Percentiles rank a stretch among this genome's conserved stretches.
phyloP scores from a whole-genome alignment of 2,888 invertebrate genomes.

The Hypomecis atomaria region DNA sequence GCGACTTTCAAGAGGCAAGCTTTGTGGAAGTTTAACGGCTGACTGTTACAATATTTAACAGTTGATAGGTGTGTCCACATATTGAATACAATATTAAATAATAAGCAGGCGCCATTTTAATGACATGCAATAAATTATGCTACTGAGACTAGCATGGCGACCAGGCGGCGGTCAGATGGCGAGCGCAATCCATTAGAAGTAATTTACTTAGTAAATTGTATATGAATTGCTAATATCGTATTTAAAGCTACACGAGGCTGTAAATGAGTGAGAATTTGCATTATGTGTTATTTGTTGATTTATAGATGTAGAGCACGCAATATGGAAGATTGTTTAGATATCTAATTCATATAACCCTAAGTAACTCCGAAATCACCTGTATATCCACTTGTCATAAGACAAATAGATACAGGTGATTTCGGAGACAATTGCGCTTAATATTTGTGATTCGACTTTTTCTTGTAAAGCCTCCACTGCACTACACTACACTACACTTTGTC shows the following conservation, averaged over 20 bases:
- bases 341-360: no score
- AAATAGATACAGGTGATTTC: no score
- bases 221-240: slow-evolving; percentile 44
- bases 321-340: slow-evolving; percentile 2
- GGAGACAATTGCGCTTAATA: no score
- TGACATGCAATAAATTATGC: slow-evolving; percentile 5
- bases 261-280: slow-evolving; percentile 18
- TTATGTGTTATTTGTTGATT: slow-evolving; percentile 29
- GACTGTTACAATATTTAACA: not conserved
- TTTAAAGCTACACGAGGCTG: slow-evolving; percentile 22
- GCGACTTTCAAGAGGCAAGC: no score
- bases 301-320: slow-evolving; percentile 28
- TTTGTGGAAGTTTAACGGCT: not conserved
- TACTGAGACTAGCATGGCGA: slow-evolving; percentile 3
- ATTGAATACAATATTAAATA: slow-evolving; percentile 7
- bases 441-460: no score
- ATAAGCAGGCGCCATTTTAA: slow-evolving; percentile 17
- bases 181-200: slow-evolving; percentile 32
- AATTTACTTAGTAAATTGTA: slow-evolving; percentile 36
- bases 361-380: no score
- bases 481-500: no score
- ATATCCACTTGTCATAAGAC: no score
- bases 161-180: slow-evolving; percentile 10
- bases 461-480: no score
- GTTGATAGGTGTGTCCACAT: not conserved